Base-by-base conservation (phyloP, 2,113 vertebrate species). In the Bufo bufo region DNA sequence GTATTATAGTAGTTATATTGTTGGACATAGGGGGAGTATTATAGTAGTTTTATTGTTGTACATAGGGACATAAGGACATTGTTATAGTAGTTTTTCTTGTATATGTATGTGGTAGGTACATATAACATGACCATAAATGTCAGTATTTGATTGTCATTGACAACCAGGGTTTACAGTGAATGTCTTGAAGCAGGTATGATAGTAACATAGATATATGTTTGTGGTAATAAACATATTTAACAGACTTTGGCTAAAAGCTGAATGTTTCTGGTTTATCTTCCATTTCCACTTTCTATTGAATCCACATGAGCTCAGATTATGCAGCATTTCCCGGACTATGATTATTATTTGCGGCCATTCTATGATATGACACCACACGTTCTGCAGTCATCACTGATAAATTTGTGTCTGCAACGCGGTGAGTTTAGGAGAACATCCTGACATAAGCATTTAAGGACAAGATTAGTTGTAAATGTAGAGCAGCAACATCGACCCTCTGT, bases 41-140 rank as follows among this genome's bases (percentile, higher is more conserved):
- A 69, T 69, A 69, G 65, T 69, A 69, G 65, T 33, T 69, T 33
- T 69, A 69, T 69, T 33, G n/a, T 69, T 69, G 65, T 69, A 69
- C 10, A 33, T 33, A 12, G 63, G 63, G n/a, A n/a, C n/a, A n/a
- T n/a, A n/a, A 3, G 65, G n/a, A n/a, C 23, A 33, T 1, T 69
- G 33, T 69, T 69, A 69, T 69, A 69, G 65, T 69, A 69, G 65
- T 12, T 69, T 33, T 69, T 33, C 65, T 69, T 23, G n/a, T 69
- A 69, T n/a, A n/a, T n/a, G n/a, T n/a, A n/a, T n/a, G n/a, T n/a
- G n/a, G n/a, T n/a, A n/a, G n/a, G n/a, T n/a, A n/a, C 59, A 19
- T 61, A 17, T 61, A 19, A 33, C 33, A 33, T 33, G 33, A 33
- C 33, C 16, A 61, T 61, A 52, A 9, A 9, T 5, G 52, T 5